Evolutionary conservation across 2,113 vertebrate genomes (phyloP).

Genomic region (Colistium nudipinnis): DNA sequence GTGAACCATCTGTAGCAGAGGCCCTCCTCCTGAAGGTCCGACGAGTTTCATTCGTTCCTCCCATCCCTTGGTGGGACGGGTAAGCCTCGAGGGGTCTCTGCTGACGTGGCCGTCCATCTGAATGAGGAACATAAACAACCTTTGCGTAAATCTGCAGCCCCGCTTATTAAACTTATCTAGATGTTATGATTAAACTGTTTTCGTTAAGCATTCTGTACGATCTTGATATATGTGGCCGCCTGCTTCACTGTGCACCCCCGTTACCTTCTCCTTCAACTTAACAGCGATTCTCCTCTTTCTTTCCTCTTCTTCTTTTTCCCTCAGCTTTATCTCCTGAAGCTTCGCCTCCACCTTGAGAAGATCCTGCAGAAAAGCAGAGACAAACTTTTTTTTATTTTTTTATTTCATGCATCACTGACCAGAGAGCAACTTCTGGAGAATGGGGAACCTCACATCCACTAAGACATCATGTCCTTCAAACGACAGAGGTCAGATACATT

Average conservation of each 20-base stretch:
- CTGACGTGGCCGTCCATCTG: slow-evolving; percentile 82
- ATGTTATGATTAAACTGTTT: too few species aligned
- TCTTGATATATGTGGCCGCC: too few species aligned
- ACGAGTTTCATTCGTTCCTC: slow-evolving; percentile 76
- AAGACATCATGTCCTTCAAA: too few species aligned
- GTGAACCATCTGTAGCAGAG: slow-evolving; percentile 72
- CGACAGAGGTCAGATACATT: too few species aligned
- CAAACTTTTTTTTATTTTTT: neutral
- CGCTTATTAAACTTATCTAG: neutral
- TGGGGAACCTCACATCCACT: too few species aligned
- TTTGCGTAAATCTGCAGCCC: neutral
- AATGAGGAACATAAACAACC: slow-evolving; percentile 2
- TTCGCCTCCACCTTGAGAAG: slow-evolving; percentile 84
- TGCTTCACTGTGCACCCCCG: neutral
- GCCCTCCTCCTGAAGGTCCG: slow-evolving; percentile 70
- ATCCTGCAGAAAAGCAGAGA: slow-evolving; percentile 81
- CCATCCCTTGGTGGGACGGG: slow-evolving; percentile 83
- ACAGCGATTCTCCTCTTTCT: slow-evolving; percentile 81
- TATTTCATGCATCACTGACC: too few species aligned
- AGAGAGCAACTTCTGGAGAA: too few species aligned
- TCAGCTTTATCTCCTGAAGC: slow-evolving; percentile 81
- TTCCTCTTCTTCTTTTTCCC: slow-evolving; percentile 81
- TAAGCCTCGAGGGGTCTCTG: slow-evolving; percentile 80
- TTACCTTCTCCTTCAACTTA: slow-evolving; percentile 88
- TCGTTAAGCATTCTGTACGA: neutral